Percentiles rank a stretch among this genome's conserved stretches.
Conservation (phyloP, 2,797 vertebrate genomes). For the Diglossa cyanea region DNA sequence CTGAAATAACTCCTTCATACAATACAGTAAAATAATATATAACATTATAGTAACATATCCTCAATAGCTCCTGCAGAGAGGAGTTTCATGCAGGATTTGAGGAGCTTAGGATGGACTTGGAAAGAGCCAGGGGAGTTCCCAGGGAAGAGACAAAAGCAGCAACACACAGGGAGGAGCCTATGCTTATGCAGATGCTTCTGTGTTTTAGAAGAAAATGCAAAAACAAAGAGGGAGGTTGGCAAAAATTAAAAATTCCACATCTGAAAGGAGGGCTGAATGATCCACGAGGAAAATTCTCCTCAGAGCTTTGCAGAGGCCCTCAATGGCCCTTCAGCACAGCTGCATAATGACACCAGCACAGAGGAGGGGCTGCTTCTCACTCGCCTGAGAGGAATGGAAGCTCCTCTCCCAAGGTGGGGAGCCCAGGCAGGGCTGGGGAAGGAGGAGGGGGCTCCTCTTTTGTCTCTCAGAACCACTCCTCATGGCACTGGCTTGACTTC, state of each 20-base stretch:
- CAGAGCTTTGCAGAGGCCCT: neutral
- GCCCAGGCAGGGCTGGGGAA: neutral
- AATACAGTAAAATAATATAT: neutral
- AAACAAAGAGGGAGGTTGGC: neutral
- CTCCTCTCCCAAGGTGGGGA: neutral
- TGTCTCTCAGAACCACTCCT: neutral
- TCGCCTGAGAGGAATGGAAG: neutral
- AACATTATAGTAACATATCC: no score
- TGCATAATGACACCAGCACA: neutral
- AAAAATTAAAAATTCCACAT: neutral
- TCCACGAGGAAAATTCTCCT: neutral
- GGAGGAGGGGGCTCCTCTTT: neutral
- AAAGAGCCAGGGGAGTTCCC: neutral
- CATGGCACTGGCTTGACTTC: fast-evolving
- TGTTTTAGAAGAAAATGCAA: neutral
- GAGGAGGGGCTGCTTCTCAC: neutral
- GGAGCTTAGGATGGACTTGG: neutral
- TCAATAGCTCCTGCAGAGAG: neutral
- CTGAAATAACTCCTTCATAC: neutral
- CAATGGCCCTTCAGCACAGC: neutral
- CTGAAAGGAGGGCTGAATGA: neutral
- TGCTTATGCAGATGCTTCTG: neutral
- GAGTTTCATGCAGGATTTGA: neutral
- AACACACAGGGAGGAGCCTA: neutral
- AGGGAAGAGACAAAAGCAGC: neutral